Evolutionary conservation across 2,888 invertebrate genomes (phyloP).

Genomic region (Cryptus viduatorius): DNA sequence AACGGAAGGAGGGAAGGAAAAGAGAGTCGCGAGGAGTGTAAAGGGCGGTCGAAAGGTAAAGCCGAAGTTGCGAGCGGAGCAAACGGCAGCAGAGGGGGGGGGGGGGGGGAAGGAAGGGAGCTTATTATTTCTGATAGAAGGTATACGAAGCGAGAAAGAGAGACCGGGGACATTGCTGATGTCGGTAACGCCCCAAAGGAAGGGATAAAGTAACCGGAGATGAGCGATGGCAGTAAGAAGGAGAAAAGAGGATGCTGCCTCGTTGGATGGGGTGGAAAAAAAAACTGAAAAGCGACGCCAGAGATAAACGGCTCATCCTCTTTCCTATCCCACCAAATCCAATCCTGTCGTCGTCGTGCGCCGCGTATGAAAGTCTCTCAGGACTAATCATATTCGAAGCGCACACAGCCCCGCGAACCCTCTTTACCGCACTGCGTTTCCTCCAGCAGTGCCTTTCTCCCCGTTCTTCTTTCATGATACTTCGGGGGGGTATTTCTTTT

Average conservation of each 20-base stretch:
- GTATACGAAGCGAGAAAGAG: slow-evolving; percentile 65
- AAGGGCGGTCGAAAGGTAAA: slow-evolving; percentile 47
- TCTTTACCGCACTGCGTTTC: slow-evolving; percentile 50
- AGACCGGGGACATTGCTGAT: slow-evolving; percentile 68
- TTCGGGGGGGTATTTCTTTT: slow-evolving; percentile 11
- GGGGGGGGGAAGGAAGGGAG: slow-evolving; percentile 74
- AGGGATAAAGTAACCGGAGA: slow-evolving; percentile 79
- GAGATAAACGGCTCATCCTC: slow-evolving; percentile 84
- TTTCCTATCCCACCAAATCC: slow-evolving; percentile 78
- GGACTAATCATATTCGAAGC: slow-evolving; percentile 81
- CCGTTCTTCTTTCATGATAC: slow-evolving; percentile 41
- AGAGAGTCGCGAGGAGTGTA: slow-evolving; percentile 16
- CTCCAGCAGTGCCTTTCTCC: slow-evolving; percentile 34
- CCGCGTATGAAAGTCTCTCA: slow-evolving; percentile 76
- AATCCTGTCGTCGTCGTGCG: slow-evolving; percentile 75
- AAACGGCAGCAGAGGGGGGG: slow-evolving; percentile 27
- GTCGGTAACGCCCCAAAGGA: slow-evolving; percentile 77
- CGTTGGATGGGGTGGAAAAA: slow-evolving; percentile 65
- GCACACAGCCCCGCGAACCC: slow-evolving; percentile 52
- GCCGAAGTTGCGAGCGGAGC: slow-evolving; percentile 51
- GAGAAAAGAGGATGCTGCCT: slow-evolving; percentile 61
- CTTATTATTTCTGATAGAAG: slow-evolving; percentile 81
- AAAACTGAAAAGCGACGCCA: slow-evolving; percentile 83
- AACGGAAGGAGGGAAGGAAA: slow-evolving; percentile 46
- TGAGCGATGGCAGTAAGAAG: slow-evolving; percentile 71